A percentile compares a stretch with the other conserved stretches of the same genome.
Evolutionary conservation across 2,113 vertebrate species (phyloP).

Genomic region (Albula goreensis): DNA sequence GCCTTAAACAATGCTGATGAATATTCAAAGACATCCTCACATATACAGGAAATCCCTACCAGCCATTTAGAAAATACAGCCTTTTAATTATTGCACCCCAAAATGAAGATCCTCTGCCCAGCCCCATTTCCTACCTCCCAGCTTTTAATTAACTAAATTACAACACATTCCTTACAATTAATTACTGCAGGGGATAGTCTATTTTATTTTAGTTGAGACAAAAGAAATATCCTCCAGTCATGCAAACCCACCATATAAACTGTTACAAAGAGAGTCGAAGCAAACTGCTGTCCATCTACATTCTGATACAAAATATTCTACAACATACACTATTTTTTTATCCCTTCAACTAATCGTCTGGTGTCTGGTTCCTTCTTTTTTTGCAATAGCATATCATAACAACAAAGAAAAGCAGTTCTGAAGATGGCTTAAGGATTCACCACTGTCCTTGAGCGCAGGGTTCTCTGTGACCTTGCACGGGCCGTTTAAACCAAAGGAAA

Average conservation of each 20-base stretch:
- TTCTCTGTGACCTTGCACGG: neutral
- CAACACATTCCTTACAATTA: constrained; percentile 62
- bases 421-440: neutral
- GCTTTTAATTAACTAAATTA: constrained; percentile 77
- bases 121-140: constrained; percentile 62
- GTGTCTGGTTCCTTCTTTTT: neutral
- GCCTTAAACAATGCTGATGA: constrained; percentile 70
- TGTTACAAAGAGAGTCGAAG: constrained; percentile 2
- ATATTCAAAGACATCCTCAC: constrained; percentile 63
- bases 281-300: neutral
- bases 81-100: constrained; percentile 65
- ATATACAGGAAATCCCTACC: constrained; percentile 53
- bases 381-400: neutral
- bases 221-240: constrained; percentile 45
- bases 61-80: constrained; percentile 63
- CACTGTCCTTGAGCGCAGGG: neutral
- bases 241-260: constrained; percentile 45
- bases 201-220: constrained; percentile 53
- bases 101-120: constrained; percentile 61
- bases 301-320: neutral
- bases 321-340: neutral
- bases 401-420: neutral
- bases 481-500: neutral
- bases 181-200: constrained; percentile 63
- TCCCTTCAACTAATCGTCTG: neutral